Evolutionary conservation across 2,113 vertebrate species (phyloP).

Genomic region (Cinclus cinclus): DNA sequence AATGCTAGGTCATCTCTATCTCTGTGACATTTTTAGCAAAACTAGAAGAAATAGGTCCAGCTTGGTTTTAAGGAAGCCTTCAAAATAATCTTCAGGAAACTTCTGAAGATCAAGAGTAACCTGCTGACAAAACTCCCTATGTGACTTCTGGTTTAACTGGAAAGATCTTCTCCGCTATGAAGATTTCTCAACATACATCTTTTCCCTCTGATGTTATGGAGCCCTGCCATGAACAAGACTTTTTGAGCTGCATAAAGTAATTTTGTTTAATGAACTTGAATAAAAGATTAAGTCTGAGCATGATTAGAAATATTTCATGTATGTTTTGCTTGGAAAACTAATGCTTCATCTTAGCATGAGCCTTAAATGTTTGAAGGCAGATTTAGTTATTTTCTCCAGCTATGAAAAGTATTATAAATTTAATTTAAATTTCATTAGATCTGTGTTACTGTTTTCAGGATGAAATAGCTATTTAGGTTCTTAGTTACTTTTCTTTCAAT

Average conservation of each 20-base stretch:
- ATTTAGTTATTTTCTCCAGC: neutral
- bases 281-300: neutral
- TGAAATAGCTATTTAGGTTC: neutral
- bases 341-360: neutral
- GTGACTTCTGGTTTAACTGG: neutral
- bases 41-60: neutral
- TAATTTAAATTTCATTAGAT: neutral
- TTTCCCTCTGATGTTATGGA: neutral
- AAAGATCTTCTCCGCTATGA: neutral
- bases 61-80: neutral
- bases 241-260: neutral
- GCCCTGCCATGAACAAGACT: neutral
- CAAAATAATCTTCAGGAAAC: neutral
- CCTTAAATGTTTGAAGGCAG: neutral
- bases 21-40: neutral
- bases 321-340: neutral
- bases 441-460: neutral
- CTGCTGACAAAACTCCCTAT: neutral
- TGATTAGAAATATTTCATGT: neutral
- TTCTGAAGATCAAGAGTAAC: neutral
- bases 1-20: neutral
- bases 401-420: neutral
- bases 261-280: conserved; percentile 1
- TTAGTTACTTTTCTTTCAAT: neutral
- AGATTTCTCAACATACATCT: neutral